Evolutionary conservation across 2,888 invertebrate species (phyloP), one percentile per base, ranked within the genome.

Genomic region (Tribolium freemani): DNA sequence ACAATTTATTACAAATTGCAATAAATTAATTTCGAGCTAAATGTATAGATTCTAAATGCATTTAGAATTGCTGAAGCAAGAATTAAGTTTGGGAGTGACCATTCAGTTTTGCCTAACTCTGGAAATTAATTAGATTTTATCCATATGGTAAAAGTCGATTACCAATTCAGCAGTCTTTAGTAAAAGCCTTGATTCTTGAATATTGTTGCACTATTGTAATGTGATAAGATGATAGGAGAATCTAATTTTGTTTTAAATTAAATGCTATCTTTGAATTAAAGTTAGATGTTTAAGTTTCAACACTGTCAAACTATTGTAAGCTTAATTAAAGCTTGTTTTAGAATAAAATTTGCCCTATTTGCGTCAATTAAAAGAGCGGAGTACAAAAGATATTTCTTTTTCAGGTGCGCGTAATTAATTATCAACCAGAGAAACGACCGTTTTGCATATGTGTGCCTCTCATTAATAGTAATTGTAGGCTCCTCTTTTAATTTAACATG

Each of bases 221-320:
- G 38, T 38, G 38, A 38, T 38, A 38, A 38, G 31, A 31, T 31
- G 31, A 31, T 31, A 38, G 38, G 38, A 31, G 31, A 38, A 38
- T 38, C 38, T 38, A 38, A 38, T 38, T 38, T 38, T 38, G n/a
- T 38, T 38, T 38, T 38, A 38, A 38, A 38, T 38, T 38, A 38
- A 38, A 38, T 38, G 38, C 38, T 38, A 38, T 16, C 50, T 50
- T 9, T 50, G 16, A 16, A 20, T 50, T 16, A 9, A 50, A 50
- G 9, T 20, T 50, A 50, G 20, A 50, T 20, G 50, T 50, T 20
- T 20, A 50, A 50, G 50, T 50, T 50, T 16, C n/a, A 50, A 50
- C 20, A 20, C 20, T 50, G 50, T 50, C 50, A 50, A 50, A 50
- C 50, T 50, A 50, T 50, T 50, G n/a, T 50, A 50, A 50, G 50